Base-by-base conservation (phyloP, 2,797 vertebrate species). In the Poecilia gillii region DNA sequence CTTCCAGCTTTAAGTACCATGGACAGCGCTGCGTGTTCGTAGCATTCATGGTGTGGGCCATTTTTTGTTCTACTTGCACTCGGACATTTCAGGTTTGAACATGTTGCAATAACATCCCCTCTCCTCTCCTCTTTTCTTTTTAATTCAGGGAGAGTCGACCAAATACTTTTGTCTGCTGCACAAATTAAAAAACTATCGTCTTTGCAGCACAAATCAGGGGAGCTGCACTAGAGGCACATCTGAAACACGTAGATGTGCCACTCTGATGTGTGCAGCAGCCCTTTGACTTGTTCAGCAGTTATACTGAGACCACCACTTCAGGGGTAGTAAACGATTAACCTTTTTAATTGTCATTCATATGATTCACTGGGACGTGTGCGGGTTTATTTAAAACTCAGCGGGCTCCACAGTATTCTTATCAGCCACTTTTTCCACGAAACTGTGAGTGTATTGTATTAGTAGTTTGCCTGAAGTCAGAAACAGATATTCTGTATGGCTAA, bases 401-500 rank as follows among this genome's bases (percentile, higher is more conserved):
- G 39, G 4, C 28, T 2, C 25, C 13, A 3, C 68, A 71, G 2
- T 6, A 7, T 71, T 28, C 41, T 18, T 71, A 45, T 45, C 2
- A 28, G 25, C 47, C 49, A 68, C 47, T 16, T 49, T 23, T 11
- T 83, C 49, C 20, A 53, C 41, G 57, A 72, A 45, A 72, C 71
- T 84, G 82, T 84, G 74, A 79, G 33, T 76, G 33, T 76, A 84
- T 81, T 73, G 41, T 81, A 28, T 23, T 76, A 77, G 74, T 76
- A 75, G 84, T 68, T 71, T 83, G 87, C 84, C 81, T 89, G 75
- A 77, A 90, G 90, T 90, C 87, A 90, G 74, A 89, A 74, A 57
- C n/a, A 45, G 79, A 80, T 46, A 83, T 81, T 82, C 8, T 80
- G 76, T 85, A 43, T 25, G 33, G 70, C 84, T 90, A 88, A 87